Evolutionary conservation across 2,113 vertebrate species (phyloP), one percentile per base, ranked within the genome.

Genomic region (Pelvicachromis taeniatus): DNA sequence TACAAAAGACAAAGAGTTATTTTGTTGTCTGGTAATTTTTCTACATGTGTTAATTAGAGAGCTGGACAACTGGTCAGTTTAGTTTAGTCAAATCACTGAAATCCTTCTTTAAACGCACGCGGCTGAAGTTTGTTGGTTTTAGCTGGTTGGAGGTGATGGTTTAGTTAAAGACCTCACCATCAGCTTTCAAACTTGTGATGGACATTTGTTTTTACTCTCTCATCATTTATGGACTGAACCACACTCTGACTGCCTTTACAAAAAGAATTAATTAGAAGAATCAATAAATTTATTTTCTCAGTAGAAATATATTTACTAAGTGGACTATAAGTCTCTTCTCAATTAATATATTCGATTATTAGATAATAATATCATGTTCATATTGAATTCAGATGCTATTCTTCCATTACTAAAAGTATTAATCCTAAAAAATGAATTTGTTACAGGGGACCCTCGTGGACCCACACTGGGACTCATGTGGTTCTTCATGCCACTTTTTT

Each of bases 91-190:
- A n/a, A 42, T 6, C 63, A 2, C 42, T 68, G 23, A 42, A 16
- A 40, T 68, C n/a, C 0, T 68, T 68, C 38, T 68, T 68, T 38
- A 0, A 68, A 38, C 63, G 26, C 11, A 26, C 1, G 3, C 4
- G n/a, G 40, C 63, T 2, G 12, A 42, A 68, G 16, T 23, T 4
- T 23, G 21, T 0, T 42, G n/a, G 38, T 68, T 42, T 40, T 7
- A 40, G 61, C 2, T 40, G 35, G 35, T 38, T 38, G 61, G 9
- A 40, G 11, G 35, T 65, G 61, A 1, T 40, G 61, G 11, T 65
- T 65, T 21, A 21, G n/a, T 7, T 40, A 40, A 40, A 40, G 38
- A 11, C 38, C 9, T 40, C 38, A 40, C 38, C 38, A 11, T 11
- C 38, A 40, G 9, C 38, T 40, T 40, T 40, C 9, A 40, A 40